Evolutionary conservation across 2,888 invertebrate genomes (phyloP).

Genomic region (Limnephilus rhombicus): DNA sequence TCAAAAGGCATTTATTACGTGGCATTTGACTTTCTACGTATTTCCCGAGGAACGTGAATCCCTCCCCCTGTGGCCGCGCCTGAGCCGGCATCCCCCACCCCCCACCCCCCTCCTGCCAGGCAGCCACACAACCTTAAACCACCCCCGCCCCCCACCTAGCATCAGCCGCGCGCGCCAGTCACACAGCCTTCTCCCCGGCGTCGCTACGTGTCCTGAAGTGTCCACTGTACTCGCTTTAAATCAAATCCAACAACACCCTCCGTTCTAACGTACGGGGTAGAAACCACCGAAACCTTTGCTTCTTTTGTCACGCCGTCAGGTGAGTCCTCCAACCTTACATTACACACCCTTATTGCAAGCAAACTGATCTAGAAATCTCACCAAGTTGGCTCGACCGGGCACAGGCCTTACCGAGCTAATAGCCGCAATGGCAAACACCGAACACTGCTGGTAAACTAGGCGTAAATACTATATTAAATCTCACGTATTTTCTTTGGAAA

Average conservation of each 20-base stretch:
- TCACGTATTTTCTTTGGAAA: neutral
- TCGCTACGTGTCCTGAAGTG: conserved; percentile 47
- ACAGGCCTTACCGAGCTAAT: neutral
- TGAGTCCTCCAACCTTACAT: conserved; percentile 15
- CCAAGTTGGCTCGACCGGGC: neutral
- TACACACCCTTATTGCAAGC: conserved; percentile 26
- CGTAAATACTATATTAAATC: neutral
- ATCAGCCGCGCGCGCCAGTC: conserved; percentile 52
- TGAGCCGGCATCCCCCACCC: neutral
- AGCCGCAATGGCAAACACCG: conserved; percentile 26
- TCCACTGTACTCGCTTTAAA: neutral
- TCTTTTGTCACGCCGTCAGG: conserved; percentile 43
- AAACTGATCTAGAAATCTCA: neutral
- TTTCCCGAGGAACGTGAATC: neutral
- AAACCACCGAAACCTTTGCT: neutral
- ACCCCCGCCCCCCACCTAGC: conserved; percentile 1
- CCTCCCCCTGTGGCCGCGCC: conserved; percentile 12
- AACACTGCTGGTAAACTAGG: conserved; percentile 39
- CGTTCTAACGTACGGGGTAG: conserved; percentile 4
- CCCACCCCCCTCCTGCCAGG: neutral
- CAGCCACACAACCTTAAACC: neutral
- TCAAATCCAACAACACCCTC: conserved; percentile 39
- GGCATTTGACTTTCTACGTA: conserved; percentile 4
- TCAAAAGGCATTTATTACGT: neutral
- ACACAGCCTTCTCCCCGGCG: conserved; percentile 54